Percentiles rank a stretch among this genome's conserved stretches.
Conservation (phyloP, 2,888 invertebrate species). For the Andrena chrysosceles region DNA sequence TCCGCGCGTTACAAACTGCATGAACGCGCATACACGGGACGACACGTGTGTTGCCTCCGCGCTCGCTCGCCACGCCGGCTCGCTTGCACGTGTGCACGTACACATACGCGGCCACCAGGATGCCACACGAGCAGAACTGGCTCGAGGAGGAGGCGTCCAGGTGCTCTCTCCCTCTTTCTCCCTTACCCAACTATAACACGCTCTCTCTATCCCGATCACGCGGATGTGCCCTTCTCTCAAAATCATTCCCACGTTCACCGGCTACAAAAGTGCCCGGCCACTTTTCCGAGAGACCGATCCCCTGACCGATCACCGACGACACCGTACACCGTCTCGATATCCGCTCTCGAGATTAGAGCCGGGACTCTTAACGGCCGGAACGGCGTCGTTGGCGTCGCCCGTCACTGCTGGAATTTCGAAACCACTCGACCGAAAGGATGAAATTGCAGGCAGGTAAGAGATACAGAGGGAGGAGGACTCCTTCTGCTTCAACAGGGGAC, state of each 20-base stretch:
- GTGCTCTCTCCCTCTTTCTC: constrained; percentile 57
- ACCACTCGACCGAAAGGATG: constrained; percentile 70
- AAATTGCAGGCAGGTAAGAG: constrained; percentile 65
- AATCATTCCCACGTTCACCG: constrained; percentile 76
- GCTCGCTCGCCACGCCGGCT: constrained; percentile 10
- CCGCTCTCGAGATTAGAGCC: constrained; percentile 72
- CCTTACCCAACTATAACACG: constrained; percentile 26
- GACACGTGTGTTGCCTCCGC: constrained; percentile 68
- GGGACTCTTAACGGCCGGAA: constrained; percentile 63
- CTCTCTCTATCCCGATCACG: constrained; percentile 40
- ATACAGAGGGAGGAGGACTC: constrained; percentile 41
- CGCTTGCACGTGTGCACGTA: constrained; percentile 1
- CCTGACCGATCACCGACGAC: constrained; percentile 73
- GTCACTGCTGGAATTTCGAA: constrained; percentile 71
- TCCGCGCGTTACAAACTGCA: constrained; percentile 77
- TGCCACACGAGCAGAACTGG: constrained; percentile 62
- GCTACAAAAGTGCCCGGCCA: constrained; percentile 71
- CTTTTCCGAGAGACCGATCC: constrained; percentile 74
- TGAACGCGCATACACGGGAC: constrained; percentile 70
- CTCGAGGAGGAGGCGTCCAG: constrained; percentile 70
- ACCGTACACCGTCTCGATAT: constrained; percentile 74
- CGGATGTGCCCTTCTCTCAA: constrained; percentile 66
- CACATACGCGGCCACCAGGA: constrained; percentile 56
- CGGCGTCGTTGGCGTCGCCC: constrained; percentile 66
- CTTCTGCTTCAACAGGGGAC: constrained; percentile 37